Evolutionary conservation across 2,888 invertebrate species (phyloP), one percentile per base, ranked within the genome.

Genomic region (Colostygia pectinataria): DNA sequence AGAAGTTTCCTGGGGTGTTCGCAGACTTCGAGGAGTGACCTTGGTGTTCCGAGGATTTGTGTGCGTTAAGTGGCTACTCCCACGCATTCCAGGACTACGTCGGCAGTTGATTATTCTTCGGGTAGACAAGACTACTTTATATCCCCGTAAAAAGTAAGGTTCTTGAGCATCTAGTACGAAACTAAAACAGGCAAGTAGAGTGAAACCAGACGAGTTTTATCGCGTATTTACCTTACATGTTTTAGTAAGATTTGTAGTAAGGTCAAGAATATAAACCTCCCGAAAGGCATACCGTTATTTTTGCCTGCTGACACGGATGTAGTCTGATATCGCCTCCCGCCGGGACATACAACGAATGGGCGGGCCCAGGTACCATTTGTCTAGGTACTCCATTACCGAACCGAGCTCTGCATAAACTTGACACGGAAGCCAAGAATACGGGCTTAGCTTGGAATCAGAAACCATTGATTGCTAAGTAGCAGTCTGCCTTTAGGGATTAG

Each of bases 361-460:
- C 52, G 60, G 54, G 29, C 40, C 44, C 39, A 25, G 39, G 27
- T 47, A 51, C 50, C 51, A 56, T 61, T 56, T 55, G 49, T 58
- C 53, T 50, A 24, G 25, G 52, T 50, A 40, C 40, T 32, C 48
- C 41, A 41, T 40, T 43, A 49, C 50, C 29, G 31, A 51, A 29
- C 37, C 32, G 29, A 31, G 31, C 38, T 45, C 47, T 51, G 51
- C 55, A 48, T 55, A 41, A 40, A 46, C 23, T 36, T 13, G 28
- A 47, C 48, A 48, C 47, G 43, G 23, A 49, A 37, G 20, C 20
- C 29, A 31, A 37, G 27, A 31, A 48, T 37, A 27, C 13, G 5
- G 25, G 9, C 27, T 34, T 18, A 37, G 29, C 31, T 33, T 41
- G 10, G 15, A 41, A n/a, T 24, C 24, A 13, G 33, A 6, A 20